A percentile compares a stretch with the other conserved stretches of the same genome.
phyloP scores from a whole-genome alignment of 2,888 invertebrate genomes.

The Exephanes ischioxanthus region DNA sequence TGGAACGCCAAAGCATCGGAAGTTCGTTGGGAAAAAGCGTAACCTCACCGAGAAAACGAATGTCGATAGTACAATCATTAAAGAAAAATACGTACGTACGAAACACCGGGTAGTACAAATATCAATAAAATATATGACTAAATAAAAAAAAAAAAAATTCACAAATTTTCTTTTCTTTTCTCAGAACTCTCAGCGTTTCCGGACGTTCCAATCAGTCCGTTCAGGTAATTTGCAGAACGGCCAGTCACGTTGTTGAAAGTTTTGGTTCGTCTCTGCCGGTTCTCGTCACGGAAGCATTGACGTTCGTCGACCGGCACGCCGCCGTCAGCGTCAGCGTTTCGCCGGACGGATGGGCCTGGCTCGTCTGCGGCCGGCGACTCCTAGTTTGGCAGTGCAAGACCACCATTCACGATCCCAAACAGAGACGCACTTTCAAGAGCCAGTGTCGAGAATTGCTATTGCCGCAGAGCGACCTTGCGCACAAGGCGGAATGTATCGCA shows the following conservation, averaged over 20 bases:
- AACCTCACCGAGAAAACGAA: conserved; percentile 80
- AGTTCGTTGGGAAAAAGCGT: conserved; percentile 75
- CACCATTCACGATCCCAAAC: conserved; percentile 80
- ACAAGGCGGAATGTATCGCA: conserved; percentile 93
- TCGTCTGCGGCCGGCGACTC: conserved; percentile 93
- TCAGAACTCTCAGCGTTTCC: conserved; percentile 85
- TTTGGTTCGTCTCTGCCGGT: conserved; percentile 94
- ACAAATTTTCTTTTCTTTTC: conserved; percentile 10
- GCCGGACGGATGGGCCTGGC: conserved; percentile 92
- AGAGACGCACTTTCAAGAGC: conserved; percentile 85
- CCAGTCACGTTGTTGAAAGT: conserved; percentile 91
- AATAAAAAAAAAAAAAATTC: background rate
- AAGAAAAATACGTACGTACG: conserved; percentile 81
- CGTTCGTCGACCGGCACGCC: conserved; percentile 90
- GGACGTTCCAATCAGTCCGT: conserved; percentile 89
- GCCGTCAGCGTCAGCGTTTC: conserved; percentile 89
- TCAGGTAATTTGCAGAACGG: conserved; percentile 91
- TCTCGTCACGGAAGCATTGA: conserved; percentile 94
- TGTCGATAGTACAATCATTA: conserved; percentile 81
- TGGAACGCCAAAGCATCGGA: conserved; percentile 73
- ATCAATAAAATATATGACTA: background rate
- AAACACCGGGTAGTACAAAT: background rate
- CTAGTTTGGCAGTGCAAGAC: conserved; percentile 94
- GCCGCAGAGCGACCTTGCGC: conserved; percentile 96
- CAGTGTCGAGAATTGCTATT: conserved; percentile 94